Percentiles rank a stretch among this genome's conserved stretches.
Evolutionary conservation across 2,113 vertebrate genomes (phyloP).

Genomic region (Sterrhoptilus dennistouni): DNA sequence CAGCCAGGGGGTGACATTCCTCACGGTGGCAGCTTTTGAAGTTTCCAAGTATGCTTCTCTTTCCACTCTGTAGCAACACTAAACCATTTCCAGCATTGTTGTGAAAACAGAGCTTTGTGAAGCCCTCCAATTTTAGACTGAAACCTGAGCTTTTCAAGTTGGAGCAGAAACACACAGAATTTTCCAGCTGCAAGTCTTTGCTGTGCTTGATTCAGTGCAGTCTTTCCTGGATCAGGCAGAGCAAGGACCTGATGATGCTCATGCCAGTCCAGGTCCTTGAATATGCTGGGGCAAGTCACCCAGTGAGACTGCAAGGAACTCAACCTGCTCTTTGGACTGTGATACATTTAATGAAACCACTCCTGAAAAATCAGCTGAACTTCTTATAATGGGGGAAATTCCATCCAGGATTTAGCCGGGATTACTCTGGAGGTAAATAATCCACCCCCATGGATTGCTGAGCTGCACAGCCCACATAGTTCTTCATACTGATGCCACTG

Average conservation of each 20-base stretch:
- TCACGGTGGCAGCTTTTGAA: background rate
- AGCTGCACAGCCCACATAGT: background rate
- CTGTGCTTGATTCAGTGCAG: background rate
- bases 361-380: background rate
- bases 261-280: background rate
- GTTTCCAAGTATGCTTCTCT: slow-evolving; percentile 14
- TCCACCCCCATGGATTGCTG: background rate
- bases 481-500: background rate
- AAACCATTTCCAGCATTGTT: slow-evolving; percentile 27
- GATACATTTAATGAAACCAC: background rate
- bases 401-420: background rate
- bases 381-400: background rate
- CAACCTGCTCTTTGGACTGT: background rate
- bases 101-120: slow-evolving; percentile 11
- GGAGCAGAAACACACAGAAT: background rate
- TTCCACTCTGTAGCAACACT: slow-evolving; percentile 10
- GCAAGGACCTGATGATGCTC: background rate
- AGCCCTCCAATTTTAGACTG: background rate
- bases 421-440: background rate
- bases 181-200: background rate
- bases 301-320: background rate
- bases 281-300: background rate
- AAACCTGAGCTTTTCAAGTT: background rate
- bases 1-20: background rate
- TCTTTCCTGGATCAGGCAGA: background rate